A percentile compares a stretch with the other conserved stretches of the same genome.
phyloP scores from a whole-genome alignment of 2,113 vertebrate species.

The Hydrochoerus hydrochaeris region DNA sequence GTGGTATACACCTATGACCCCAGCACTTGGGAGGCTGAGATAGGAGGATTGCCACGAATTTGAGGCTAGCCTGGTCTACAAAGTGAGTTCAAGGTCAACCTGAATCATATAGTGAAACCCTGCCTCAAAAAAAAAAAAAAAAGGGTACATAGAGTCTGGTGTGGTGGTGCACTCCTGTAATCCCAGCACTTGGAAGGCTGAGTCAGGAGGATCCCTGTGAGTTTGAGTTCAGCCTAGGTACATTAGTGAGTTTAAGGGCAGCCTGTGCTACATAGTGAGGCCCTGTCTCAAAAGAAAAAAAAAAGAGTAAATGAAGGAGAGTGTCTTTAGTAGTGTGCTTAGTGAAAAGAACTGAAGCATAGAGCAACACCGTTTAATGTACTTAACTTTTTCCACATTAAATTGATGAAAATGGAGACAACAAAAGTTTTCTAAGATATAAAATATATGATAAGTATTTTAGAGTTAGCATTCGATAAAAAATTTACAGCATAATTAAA shows the following conservation, averaged over 20 bases:
- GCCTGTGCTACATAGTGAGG: no score
- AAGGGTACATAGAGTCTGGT: neutral
- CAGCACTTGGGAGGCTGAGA: no score
- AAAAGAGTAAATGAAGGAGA: conserved; percentile 17
- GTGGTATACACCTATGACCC: no score
- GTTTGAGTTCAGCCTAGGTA: no score
- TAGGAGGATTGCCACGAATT: no score
- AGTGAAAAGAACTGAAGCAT: neutral
- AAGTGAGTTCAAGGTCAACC: no score
- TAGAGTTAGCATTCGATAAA: conserved; percentile 51
- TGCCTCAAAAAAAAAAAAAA: no score
- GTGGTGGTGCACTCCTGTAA: no score
- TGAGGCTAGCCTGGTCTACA: no score
- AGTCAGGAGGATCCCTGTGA: no score
- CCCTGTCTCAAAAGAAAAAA: neutral
- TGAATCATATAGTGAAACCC: no score
- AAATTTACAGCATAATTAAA: conserved; percentile 44
- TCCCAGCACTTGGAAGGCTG: no score
- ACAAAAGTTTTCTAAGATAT: neutral
- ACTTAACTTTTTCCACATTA: conserved; percentile 41
- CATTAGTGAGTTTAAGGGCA: neutral
- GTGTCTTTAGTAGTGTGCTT: conserved; percentile 9
- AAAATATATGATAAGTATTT: conserved; percentile 40
- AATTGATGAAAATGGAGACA: conserved; percentile 23
- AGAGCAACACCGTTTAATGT: conserved; percentile 16